phyloP scores from a whole-genome alignment of 2,888 invertebrate genomes.

The Leucozona laternaria region DNA sequence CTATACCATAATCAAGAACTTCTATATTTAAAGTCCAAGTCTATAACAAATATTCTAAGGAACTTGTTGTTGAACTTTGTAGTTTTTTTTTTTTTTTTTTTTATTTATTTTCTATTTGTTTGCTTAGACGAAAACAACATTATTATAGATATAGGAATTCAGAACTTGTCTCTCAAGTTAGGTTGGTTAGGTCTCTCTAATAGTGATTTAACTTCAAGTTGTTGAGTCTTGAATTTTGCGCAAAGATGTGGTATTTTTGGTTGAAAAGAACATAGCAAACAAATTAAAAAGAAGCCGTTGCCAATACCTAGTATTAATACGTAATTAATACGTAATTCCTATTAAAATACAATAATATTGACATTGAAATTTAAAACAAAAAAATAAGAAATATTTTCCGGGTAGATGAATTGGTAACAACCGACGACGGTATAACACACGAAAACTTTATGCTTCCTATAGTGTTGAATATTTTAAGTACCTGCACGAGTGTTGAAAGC shows the following conservation, averaged over 20 bases:
- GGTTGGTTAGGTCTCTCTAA: no score
- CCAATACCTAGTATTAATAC: not conserved
- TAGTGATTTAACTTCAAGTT: not conserved
- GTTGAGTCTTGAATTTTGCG: not conserved
- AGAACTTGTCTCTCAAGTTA: slow-evolving; percentile 28
- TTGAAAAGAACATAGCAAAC: slow-evolving; percentile 2
- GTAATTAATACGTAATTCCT: slow-evolving; percentile 11
- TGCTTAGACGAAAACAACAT: not conserved
- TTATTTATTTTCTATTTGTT: not conserved
- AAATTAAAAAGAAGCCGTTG: slow-evolving; percentile 11
- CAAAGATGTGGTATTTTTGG: not conserved
- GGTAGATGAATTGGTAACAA: slow-evolving; percentile 18
- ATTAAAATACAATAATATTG: slow-evolving; percentile 20
- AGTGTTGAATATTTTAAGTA: not conserved
- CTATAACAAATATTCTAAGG: not conserved
- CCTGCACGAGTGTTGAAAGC: not conserved
- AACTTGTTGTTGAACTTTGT: slow-evolving; percentile 16
- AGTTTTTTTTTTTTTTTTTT: not conserved
- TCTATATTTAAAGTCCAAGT: not conserved
- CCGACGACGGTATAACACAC: not conserved
- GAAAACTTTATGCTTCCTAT: not conserved
- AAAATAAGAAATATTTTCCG: slow-evolving; percentile 31
- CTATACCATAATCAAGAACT: not conserved
- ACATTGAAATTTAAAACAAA: slow-evolving; percentile 30
- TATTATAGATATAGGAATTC: not conserved